Base-by-base conservation (phyloP, 2,113 vertebrate species). In the Thamnaconus septentrionalis region DNA sequence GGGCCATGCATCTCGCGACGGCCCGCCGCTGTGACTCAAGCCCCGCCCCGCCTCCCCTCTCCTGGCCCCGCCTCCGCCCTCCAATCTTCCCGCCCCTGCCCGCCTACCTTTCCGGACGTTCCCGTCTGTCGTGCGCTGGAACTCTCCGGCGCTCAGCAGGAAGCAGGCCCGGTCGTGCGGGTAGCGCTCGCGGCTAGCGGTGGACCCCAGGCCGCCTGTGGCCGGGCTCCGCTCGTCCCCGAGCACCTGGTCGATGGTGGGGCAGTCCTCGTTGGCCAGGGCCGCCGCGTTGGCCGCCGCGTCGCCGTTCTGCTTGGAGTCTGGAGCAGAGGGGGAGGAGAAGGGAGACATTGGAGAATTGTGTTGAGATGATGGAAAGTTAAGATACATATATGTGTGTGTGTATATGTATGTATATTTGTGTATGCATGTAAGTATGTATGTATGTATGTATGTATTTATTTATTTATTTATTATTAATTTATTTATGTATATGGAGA, bases 261-360 rank as follows among this genome's bases (percentile, higher is more conserved):
- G 97, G 87, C 97, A 99, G 94, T 99, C 97, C 94, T 98, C 97
- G 52, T 99, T 98, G 90, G 96, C 97, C 92, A 99, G 92, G 79
- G 97, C 96, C 43, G 96, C 96, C 56, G 97, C 95, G 59, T 95
- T 98, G 85, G 96, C 94, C 64, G 95, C 96, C 49, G 96, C 95
- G 61, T 98, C 96, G 57, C 97, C 97, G 69, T 99, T 99, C 92
- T 95, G 95, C 93, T 99, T 99, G 80, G 96, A 96, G 92, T 98
- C 96, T 55, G 53, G 8, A 10, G 39, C 40, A 41, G 8, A 4
- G 39, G 39, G 18, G 12, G 12, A 53, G 4, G 53, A 40, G 7
- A 41, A 9, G 39, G 8, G 6, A 5, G 48, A 5, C 3, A n/a
- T 6, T n/a, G 11, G n/a, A 7, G 12, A 31, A 31, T 31, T 31